Evolutionary conservation across 92 coral and sea anemone species (phyloP), one percentile per base, ranked within the genome.

Genomic region (Ricordea florida): DNA sequence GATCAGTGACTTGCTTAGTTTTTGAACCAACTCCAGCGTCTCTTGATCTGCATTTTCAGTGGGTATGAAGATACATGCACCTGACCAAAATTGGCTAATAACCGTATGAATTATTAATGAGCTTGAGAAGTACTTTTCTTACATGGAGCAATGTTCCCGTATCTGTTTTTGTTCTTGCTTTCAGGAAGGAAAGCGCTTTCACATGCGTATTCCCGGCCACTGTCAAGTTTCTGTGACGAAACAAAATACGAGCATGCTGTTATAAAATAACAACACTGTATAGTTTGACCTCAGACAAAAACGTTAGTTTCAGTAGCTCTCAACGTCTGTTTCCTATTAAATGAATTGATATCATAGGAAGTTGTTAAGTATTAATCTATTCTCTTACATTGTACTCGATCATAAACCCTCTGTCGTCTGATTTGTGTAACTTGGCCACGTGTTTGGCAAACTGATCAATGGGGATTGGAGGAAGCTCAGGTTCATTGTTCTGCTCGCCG

Each of bases 351-450:
- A 2, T 11, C 33, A 40, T 5, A 28, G 38, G 14, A 3, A n/a
- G 3, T 6, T 16, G 4, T 4, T 16, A 8, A n/a, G 28, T 40
- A 50, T 4, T 38, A 3, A 22, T 10, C 4, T 6, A 31, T 30
- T 29, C 18, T 33, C 84, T 83, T 89, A 92, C 99, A 80, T 91
- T 89, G 83, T 91, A 96, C 68, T 96, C 96, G 44, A 96, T 89
- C 99, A 96, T 91, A 51, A 88, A 96, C 47, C 99, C 99, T 28
- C 99, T 70, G 84, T 94, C 98, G 47, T 94, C 98, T 31, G 98
- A 94, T 62, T 94, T 94, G 71, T 94, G 98, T 26, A 94, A 87
- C 64, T 94, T 94, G 28, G 86, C 81, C n/a, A 94, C 98, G 69
- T 94, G 97, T 51, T 92, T 94, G 0, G 97, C 87, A 53, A 94